Evolutionary conservation across 2,888 invertebrate species (phyloP).

Genomic region (Iselma pallidipennis): DNA sequence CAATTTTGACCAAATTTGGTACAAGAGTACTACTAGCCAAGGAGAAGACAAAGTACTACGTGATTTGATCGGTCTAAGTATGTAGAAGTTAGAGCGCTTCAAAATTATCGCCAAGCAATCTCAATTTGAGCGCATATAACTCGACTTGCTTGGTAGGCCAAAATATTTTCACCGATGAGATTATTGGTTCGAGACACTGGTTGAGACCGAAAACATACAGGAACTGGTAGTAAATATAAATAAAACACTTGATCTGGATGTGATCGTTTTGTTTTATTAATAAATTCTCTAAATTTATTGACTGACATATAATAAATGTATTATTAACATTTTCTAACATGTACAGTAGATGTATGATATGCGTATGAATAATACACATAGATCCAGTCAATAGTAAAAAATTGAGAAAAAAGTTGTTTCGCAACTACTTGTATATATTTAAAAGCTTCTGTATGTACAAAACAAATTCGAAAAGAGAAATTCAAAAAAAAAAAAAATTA

Average conservation of each 20-base stretch:
- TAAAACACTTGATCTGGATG: background rate
- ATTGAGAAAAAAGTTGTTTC: slow-evolving; percentile 28
- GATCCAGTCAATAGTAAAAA: slow-evolving; percentile 48
- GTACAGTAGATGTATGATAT: slow-evolving; percentile 51
- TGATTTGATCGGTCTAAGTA: no score
- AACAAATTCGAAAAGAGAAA: slow-evolving; percentile 43
- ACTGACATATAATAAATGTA: slow-evolving; percentile 50
- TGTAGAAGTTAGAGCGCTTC: no score
- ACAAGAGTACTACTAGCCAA: no score
- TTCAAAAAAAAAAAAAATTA: slow-evolving; percentile 19
- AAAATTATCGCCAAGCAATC: no score
- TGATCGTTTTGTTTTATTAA: slow-evolving; percentile 34
- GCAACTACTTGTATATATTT: slow-evolving; percentile 39
- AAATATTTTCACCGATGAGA: no score
- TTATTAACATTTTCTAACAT: slow-evolving; percentile 42
- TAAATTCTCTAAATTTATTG: slow-evolving; percentile 51
- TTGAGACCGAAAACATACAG: no score
- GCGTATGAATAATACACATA: slow-evolving; percentile 48
- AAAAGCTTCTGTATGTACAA: slow-evolving; percentile 33
- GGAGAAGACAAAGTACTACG: no score
- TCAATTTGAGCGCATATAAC: no score
- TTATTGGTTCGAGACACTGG: no score
- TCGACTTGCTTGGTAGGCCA: no score
- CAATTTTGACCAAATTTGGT: no score
- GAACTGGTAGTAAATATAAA: background rate